Conservation (phyloP, 2,797 vertebrate genomes). For the Sebastes hubbsi region DNA sequence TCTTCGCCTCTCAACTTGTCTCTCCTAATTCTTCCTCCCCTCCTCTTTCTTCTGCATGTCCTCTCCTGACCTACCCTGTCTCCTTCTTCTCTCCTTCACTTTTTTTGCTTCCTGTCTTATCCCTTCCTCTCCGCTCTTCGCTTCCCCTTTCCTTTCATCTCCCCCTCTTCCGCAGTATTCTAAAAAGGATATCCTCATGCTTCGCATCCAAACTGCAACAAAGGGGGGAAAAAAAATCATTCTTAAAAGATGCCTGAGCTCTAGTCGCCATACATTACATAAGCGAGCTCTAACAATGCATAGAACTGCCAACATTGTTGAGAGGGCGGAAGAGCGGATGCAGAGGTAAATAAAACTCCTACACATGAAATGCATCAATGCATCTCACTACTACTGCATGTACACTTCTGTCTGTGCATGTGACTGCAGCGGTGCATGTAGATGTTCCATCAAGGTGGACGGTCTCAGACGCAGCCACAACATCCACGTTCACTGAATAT, state of each 20-base stretch:
- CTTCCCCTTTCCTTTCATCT: constrained; percentile 1
- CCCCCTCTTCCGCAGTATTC: background rate
- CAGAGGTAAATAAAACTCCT: constrained; percentile 50
- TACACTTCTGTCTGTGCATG: constrained; percentile 18
- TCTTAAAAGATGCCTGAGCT: constrained; percentile 22
- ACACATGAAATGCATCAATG: constrained; percentile 44
- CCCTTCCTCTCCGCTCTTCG: background rate
- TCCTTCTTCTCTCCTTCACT: background rate
- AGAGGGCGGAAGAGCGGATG: constrained; percentile 2
- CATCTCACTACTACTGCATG: background rate
- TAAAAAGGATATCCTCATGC: constrained; percentile 6
- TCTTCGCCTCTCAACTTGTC: background rate
- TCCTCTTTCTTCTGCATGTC: background rate
- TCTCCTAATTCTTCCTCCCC: background rate
- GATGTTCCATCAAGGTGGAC: constrained; percentile 11
- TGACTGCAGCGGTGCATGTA: background rate
- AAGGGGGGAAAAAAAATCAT: background rate
- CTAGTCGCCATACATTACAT: constrained; percentile 4
- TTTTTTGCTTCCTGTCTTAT: background rate
- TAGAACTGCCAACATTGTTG: background rate
- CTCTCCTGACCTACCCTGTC: background rate
- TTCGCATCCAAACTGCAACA: constrained; percentile 2
- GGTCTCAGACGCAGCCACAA: background rate
- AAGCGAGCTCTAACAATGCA: constrained; percentile 23
- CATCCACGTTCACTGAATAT: constrained; percentile 7